Percentiles rank a stretch among this genome's conserved stretches.
phyloP scores from a whole-genome alignment of 2,113 vertebrate species.

The Gobiocypris rarus region DNA sequence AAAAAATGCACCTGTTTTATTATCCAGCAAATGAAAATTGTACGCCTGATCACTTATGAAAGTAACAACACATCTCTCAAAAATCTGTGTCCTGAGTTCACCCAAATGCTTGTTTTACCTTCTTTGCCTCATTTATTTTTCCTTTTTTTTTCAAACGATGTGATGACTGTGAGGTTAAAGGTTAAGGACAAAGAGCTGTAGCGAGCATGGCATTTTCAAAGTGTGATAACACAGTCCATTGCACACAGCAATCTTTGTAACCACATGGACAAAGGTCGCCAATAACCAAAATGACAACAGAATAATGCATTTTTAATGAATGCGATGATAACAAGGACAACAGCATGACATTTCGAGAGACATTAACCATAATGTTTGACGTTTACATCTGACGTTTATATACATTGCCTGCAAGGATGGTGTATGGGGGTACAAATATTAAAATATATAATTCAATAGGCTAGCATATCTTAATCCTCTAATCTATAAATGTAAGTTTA shows the following conservation, averaged over 20 bases:
- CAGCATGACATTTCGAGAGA: conserved; percentile 72
- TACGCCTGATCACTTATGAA: background rate
- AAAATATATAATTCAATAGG: too few relatives aligned
- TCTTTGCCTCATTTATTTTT: conserved; percentile 3
- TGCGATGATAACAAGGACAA: conserved; percentile 63
- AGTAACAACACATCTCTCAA: background rate
- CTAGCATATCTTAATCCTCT: background rate
- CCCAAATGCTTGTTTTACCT: background rate
- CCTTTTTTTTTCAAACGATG: background rate
- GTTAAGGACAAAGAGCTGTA: conserved; percentile 44
- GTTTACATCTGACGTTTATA: conserved; percentile 34
- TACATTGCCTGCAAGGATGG: background rate
- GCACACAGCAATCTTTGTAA: conserved; percentile 63
- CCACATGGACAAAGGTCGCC: conserved; percentile 69
- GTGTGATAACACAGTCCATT: conserved; percentile 70
- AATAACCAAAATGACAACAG: conserved; percentile 71
- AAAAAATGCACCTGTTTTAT: background rate
- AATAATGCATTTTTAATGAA: conserved; percentile 73
- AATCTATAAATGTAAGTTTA: background rate
- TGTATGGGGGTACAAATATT: too few relatives aligned
- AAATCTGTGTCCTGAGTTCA: background rate
- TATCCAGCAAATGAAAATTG: background rate
- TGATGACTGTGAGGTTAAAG: conserved; percentile 18
- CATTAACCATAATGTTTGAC: conserved; percentile 55
- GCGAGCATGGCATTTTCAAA: conserved; percentile 76